phyloP scores from a whole-genome alignment of 2,797 vertebrate species.

The Poecilia picta region DNA sequence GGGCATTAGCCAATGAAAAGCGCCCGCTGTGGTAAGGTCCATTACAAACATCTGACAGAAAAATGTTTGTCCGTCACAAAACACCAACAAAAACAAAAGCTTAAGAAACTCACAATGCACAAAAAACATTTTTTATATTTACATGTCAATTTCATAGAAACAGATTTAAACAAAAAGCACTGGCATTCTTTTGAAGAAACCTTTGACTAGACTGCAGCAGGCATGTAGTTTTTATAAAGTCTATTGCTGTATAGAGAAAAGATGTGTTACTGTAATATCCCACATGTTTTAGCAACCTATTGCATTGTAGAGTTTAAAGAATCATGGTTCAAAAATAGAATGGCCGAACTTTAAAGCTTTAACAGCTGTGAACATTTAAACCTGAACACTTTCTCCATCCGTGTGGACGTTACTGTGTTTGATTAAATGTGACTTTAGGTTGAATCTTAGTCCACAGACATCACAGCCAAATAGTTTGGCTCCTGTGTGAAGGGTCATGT shows the following conservation, averaged over 20 bases:
- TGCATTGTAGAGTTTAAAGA: neutral
- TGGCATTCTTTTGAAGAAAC: neutral
- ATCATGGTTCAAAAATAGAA: neutral
- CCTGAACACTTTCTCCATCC: constrained; percentile 4
- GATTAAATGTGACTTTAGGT: neutral
- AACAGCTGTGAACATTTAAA: neutral
- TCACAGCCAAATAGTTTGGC: neutral
- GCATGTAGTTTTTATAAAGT: neutral
- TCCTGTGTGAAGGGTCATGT: neutral
- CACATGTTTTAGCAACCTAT: neutral
- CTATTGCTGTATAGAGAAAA: neutral
- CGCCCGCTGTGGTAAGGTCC: too few relatives aligned
- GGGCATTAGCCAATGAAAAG: too few relatives aligned
- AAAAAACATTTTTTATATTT: neutral
- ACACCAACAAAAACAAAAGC: neutral
- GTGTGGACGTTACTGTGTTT: neutral
- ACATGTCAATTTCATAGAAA: neutral
- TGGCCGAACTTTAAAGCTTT: neutral
- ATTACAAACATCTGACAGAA: neutral
- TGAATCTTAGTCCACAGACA: neutral
- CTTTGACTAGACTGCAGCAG: neutral
- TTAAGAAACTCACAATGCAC: neutral
- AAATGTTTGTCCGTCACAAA: neutral
- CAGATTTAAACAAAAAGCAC: neutral
- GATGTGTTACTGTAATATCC: neutral